phyloP scores from a whole-genome alignment of 2,888 invertebrate genomes.

The Ephialtes manifestator region DNA sequence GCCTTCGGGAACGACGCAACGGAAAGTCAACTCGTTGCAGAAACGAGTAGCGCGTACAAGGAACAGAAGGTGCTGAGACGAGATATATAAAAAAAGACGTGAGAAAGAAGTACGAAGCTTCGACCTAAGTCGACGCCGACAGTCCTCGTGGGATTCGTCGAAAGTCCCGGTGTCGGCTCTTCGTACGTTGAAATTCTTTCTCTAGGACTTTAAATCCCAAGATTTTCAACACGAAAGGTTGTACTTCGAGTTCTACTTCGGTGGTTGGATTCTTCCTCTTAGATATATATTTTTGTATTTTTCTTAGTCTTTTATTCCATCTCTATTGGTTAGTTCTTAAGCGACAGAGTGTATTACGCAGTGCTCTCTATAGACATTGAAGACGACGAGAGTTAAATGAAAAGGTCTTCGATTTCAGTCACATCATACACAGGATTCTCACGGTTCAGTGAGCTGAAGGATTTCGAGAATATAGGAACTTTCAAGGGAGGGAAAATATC shows the following conservation, averaged over 20 bases:
- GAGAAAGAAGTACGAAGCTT: constrained; percentile 1
- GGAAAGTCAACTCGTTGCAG: constrained; percentile 42
- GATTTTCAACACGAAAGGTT: constrained; percentile 7
- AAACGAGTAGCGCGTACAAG: neutral
- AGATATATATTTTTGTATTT: constrained; percentile 16
- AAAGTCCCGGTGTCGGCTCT: constrained; percentile 3
- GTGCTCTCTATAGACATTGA: constrained; percentile 1
- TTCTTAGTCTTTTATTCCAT: neutral
- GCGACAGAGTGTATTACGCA: constrained; percentile 10
- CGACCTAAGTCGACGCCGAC: constrained; percentile 6
- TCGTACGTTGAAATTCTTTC: constrained; percentile 44
- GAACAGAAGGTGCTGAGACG: constrained; percentile 16
- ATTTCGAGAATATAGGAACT: neutral
- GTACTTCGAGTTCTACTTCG: constrained; percentile 5
- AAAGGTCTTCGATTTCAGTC: constrained; percentile 50
- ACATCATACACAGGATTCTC: constrained; percentile 15
- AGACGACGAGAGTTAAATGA: constrained; percentile 15
- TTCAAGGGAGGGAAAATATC: constrained; percentile 25
- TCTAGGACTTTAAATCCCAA: neutral
- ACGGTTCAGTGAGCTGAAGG: neutral
- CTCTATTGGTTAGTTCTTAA: neutral
- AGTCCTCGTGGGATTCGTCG: neutral
- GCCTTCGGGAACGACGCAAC: constrained; percentile 27
- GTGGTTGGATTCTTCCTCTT: constrained; percentile 19
- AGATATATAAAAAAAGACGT: neutral